Percentiles rank a stretch among this genome's conserved stretches.
phyloP scores from a whole-genome alignment of 1,140 invertebrate species.

The Monomorium pharaonis region DNA sequence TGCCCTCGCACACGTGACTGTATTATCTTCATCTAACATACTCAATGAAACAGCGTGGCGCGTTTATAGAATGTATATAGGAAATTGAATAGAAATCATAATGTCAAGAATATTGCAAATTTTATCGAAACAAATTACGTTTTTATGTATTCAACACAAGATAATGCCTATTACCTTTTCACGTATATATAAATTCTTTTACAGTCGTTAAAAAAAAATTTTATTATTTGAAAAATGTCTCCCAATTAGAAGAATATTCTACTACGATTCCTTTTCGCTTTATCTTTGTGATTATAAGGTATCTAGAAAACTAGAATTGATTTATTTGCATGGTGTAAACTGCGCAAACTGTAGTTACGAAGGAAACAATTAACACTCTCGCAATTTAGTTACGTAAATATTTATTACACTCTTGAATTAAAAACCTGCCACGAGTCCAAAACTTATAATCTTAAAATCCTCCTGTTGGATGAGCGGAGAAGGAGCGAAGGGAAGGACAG shows the following conservation, averaged over 20 bases:
- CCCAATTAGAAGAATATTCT: neutral
- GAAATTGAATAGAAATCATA: neutral
- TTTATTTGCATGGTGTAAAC: neutral
- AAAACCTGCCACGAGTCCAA: conserved; percentile 37
- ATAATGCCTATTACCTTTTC: neutral
- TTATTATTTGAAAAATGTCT: neutral
- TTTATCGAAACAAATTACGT: conserved; percentile 14
- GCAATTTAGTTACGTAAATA: conserved; percentile 50
- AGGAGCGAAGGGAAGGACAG: neutral
- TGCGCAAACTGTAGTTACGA: neutral
- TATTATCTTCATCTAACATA: conserved; percentile 35
- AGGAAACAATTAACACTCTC: conserved; percentile 32
- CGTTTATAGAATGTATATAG: neutral
- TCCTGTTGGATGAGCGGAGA: conserved; percentile 32
- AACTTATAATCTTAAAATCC: conserved; percentile 66
- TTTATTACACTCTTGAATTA: conserved; percentile 65
- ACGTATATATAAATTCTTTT: neutral
- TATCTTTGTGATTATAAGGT: neutral
- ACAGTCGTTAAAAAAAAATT: neutral
- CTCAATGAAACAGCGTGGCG: conserved; percentile 18
- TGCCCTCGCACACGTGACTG: neutral
- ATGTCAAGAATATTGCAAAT: neutral
- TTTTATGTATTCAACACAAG: neutral
- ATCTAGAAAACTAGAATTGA: neutral
- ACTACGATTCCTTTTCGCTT: neutral